Conservation (phyloP, 1,140 invertebrate genomes). For the Aphelenchoides avenae region DNA sequence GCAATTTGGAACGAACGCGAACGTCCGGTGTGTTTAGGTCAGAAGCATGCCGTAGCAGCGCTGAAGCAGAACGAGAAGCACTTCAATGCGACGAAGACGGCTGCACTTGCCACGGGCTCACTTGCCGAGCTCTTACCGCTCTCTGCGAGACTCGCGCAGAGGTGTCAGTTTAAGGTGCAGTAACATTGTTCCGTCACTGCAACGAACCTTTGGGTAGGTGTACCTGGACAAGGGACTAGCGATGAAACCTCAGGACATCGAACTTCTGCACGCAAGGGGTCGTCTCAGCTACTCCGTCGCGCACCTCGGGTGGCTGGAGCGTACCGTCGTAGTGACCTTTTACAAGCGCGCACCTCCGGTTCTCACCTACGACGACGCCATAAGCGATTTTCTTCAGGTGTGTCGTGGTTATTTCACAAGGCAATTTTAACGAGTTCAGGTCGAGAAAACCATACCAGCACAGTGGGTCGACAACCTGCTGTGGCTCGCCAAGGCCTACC, state of each 20-base stretch:
- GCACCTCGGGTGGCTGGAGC: slow-evolving; percentile 60
- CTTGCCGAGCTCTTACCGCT: slow-evolving; percentile 52
- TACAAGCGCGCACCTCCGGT: slow-evolving; percentile 61
- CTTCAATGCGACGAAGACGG: slow-evolving; percentile 44
- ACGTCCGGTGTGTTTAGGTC: too few species aligned
- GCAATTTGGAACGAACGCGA: too few species aligned
- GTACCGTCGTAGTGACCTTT: slow-evolving; percentile 61
- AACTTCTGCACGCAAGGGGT: slow-evolving; percentile 59
- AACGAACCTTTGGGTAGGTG: slow-evolving; percentile 52
- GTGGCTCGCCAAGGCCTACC: slow-evolving; percentile 59
- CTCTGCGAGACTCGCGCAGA: slow-evolving; percentile 61
- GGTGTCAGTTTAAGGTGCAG: slow-evolving; percentile 46
- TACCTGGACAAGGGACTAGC: slow-evolving; percentile 61
- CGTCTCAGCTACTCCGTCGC: slow-evolving; percentile 60
- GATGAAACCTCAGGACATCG: slow-evolving; percentile 60
- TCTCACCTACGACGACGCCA: slow-evolving; percentile 60
- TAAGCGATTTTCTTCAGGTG: slow-evolving; percentile 57
- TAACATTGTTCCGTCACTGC: background rate
- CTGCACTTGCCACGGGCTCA: slow-evolving; percentile 39
- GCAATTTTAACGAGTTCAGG: slow-evolving; percentile 15
- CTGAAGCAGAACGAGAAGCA: slow-evolving; percentile 30
- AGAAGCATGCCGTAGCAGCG: slow-evolving; percentile 23
- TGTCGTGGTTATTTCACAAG: background rate
- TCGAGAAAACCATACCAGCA: slow-evolving; percentile 40
- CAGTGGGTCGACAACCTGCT: slow-evolving; percentile 61